Conservation (phyloP, 2,888 invertebrate species). For the Tridacna gigas region DNA sequence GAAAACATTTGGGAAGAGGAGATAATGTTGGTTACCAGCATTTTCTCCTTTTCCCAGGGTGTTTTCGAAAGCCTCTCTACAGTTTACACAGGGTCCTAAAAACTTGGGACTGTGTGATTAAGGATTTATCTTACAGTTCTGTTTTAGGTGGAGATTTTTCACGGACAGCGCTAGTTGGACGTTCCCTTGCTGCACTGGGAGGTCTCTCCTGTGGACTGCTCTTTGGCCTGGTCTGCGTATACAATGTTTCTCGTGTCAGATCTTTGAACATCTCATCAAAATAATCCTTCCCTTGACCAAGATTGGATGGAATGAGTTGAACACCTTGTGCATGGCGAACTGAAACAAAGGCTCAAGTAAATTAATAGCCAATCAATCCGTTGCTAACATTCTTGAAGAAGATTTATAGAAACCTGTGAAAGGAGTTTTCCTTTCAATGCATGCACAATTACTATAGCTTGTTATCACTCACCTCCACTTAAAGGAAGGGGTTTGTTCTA, state of each 20-base stretch:
- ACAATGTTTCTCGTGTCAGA: slow-evolving; percentile 72
- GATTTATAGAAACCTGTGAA: too few species aligned
- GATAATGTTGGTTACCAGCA: neutral
- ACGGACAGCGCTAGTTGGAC: slow-evolving; percentile 33
- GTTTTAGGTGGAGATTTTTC: slow-evolving; percentile 55
- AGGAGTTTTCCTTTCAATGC: too few species aligned
- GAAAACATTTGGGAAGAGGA: neutral
- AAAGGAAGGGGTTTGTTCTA: too few species aligned
- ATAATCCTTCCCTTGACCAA: slow-evolving; percentile 82
- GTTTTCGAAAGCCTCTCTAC: neutral
- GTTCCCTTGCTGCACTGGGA: slow-evolving; percentile 46
- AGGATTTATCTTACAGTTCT: neutral
- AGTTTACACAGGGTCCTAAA: neutral
- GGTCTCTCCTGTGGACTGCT: slow-evolving; percentile 69
- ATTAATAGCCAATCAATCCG: too few species aligned
- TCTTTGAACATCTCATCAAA: slow-evolving; percentile 82
- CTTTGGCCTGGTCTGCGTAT: slow-evolving; percentile 70
- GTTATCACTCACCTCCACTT: too few species aligned
- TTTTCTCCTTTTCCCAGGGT: neutral
- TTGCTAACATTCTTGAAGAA: too few species aligned
- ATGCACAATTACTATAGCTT: too few species aligned
- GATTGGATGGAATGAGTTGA: slow-evolving; percentile 60
- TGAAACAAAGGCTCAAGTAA: neutral
- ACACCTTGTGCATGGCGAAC: slow-evolving; percentile 24
- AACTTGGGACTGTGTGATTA: neutral